Evolutionary conservation across 2,797 vertebrate genomes (phyloP), one percentile per base, ranked within the genome.

Genomic region (Adelosebastes latens): DNA sequence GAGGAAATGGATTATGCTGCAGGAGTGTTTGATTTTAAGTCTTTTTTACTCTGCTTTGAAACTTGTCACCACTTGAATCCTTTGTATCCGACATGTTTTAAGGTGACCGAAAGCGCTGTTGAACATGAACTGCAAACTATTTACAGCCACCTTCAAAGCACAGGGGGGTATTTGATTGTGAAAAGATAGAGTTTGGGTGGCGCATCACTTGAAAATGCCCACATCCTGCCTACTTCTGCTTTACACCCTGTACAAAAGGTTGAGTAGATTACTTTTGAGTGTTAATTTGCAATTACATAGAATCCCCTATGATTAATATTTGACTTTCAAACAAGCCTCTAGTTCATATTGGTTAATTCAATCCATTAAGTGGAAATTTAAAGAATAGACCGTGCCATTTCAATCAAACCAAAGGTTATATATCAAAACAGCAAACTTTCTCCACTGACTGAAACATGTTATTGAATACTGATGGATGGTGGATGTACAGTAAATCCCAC

Each of bases 351-450:
- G 12, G 16, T 65, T 78, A 20, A 69, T 68, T 77, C 4, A 59
- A 6, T 63, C 22, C 18, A 55, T 46, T 39, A 25, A 25, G 20
- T 8, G 68, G 14, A 65, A 63, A 39, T 52, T 4, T 13, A 60
- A 60, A 39, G 4, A 22, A 20, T 10, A 22, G 18, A 29, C 3
- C 0, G 6, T 18, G 18, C 7, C 22, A 22, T 74, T 29, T 68
- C 27, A 59, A 18, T 82, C 79, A 86, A 92, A 92, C 83, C 88
- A 92, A 93, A 93, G 91, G 83, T 89, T 78, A 31, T 66, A 6
- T 27, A 34, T 74, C 66, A 66, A 42, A 67, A 20, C 20, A 55
- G 2, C 36, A 12, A 9, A 65, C 12, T 4, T 12, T 66, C 66
- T 69, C 2, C 46, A 36, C 31, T 32, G 29, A 49, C 46, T 61